Evolutionary conservation across 2,888 invertebrate genomes (phyloP).

Genomic region (Erebia ligea): DNA sequence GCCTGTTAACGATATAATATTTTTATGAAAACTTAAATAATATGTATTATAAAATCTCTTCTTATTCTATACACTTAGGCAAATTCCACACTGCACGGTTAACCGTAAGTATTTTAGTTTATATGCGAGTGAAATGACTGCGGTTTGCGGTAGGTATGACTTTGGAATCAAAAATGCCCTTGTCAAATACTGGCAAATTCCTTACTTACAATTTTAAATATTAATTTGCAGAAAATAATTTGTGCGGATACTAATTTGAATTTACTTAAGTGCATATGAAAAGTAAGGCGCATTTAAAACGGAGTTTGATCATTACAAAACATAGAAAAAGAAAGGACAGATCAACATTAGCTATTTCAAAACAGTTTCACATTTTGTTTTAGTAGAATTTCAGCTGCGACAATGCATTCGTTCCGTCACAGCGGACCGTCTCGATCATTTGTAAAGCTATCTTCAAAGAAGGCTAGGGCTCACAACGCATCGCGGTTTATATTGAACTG

Average conservation of each 20-base stretch:
- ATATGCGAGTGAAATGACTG: no score
- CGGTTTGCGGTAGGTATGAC: no score
- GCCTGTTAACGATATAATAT: no score
- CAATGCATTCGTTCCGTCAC: slow-evolving; percentile 66
- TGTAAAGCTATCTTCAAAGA: slow-evolving; percentile 77
- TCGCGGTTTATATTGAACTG: slow-evolving; percentile 59
- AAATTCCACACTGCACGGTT: no score
- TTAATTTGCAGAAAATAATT: no score
- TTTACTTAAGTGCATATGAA: background rate
- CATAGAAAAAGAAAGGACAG: slow-evolving; percentile 2
- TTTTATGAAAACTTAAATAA: no score
- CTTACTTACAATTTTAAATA: no score
- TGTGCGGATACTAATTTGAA: background rate
- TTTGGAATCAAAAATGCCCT: no score
- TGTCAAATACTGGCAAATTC: no score
- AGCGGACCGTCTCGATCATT: slow-evolving; percentile 61
- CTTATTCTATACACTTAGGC: no score
- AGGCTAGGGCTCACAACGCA: slow-evolving; percentile 57
- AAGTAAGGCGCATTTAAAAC: background rate
- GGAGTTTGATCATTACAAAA: slow-evolving; percentile 11
- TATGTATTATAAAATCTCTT: no score
- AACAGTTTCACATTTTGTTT: slow-evolving; percentile 38
- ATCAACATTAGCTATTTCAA: slow-evolving; percentile 34
- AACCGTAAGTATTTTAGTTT: no score
- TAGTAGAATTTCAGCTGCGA: slow-evolving; percentile 60